Base-by-base conservation (phyloP, 2,113 vertebrate species). In the Gnathonemus longibarbis region DNA sequence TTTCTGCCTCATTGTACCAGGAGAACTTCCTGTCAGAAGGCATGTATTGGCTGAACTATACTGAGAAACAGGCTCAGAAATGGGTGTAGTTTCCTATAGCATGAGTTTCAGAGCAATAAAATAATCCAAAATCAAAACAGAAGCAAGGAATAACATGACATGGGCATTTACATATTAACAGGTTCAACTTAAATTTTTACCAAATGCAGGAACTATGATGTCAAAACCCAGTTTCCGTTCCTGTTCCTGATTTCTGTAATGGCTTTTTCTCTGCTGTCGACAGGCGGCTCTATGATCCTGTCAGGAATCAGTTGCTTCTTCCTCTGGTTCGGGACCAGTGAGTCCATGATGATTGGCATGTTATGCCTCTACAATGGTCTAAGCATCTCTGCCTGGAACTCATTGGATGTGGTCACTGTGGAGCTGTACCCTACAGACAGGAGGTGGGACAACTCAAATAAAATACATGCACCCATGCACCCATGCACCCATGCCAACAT, bases 261-360 rank as follows among this genome's bases (percentile, higher is more conserved):
- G 74, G 15, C 74, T 19, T 39, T 80, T 80, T 42, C 74, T 80
- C 15, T 89, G 21, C 90, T 52, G 89, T 21, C 8, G 87, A 46
- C 94, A 99, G 98, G 98, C 91, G 98, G 98, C 87, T 99, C 98
- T n/a, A 99, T 99, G 98, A 95, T 99, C 88, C 96, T 99, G 58
- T 99, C 98, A 5, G 98, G 98, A 88, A 99, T 99, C 93, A 99
- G 98, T 93, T 99, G 98, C 91, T 99, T 99, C 94, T 98, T 99
- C 92, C 94, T 99, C 87, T 99, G 98, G 98, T 99, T 99, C 84
- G 98, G 98, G 93, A 99, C 97, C 92, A 99, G 98, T 15, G 98
- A 99, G 93, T 98, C 98, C 90, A 99, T 99, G 98, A 99, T 99
- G 98, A 99, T 99, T 90, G 99, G 98, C 77, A 99, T 99, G 98